A percentile compares a stretch with the other conserved stretches of the same genome.
These are phyloP conservation scores for Bovichtus variegatus DNA, from an alignment of 2,797 vertebrate genomes.

Conservation along the genomic window DNA sequence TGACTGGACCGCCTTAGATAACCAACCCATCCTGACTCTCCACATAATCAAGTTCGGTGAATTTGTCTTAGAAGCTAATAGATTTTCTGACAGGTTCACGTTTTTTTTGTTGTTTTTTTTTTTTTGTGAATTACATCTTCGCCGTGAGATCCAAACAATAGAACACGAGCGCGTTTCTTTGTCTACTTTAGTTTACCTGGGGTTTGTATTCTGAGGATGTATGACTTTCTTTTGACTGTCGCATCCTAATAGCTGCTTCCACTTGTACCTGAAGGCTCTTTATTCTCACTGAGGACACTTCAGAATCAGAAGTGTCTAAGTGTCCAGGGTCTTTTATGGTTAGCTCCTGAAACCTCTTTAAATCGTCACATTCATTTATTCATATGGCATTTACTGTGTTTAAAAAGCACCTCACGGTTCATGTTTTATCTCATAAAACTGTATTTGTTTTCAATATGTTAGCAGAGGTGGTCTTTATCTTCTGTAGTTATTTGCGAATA, in stretches of 20 bases:
- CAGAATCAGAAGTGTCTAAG: neutral
- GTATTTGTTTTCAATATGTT: neutral
- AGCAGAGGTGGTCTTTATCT: neutral
- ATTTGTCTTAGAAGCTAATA: slow-evolving; percentile 43
- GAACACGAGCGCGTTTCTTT: neutral
- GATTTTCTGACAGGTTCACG: slow-evolving; percentile 21
- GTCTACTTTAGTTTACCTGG: neutral
- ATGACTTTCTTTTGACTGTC: neutral
- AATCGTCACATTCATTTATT: no score
- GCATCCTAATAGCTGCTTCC: neutral
- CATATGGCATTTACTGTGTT: neutral
- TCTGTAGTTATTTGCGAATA: neutral
- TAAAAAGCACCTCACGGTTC: neutral
- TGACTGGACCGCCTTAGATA: no score
- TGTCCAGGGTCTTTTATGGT: neutral
- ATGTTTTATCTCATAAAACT: neutral
- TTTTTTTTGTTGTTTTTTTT: no score
- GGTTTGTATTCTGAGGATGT: neutral
- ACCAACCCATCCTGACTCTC: no score
- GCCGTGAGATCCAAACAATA: neutral
- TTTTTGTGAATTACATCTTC: neutral
- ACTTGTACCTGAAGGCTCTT: neutral
- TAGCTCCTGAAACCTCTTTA: neutral
- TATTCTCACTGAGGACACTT: neutral
- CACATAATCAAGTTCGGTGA: no score